Evolutionary conservation across 2,888 invertebrate species (phyloP), one percentile per base, ranked within the genome.

Genomic region (Troides aeacus): DNA sequence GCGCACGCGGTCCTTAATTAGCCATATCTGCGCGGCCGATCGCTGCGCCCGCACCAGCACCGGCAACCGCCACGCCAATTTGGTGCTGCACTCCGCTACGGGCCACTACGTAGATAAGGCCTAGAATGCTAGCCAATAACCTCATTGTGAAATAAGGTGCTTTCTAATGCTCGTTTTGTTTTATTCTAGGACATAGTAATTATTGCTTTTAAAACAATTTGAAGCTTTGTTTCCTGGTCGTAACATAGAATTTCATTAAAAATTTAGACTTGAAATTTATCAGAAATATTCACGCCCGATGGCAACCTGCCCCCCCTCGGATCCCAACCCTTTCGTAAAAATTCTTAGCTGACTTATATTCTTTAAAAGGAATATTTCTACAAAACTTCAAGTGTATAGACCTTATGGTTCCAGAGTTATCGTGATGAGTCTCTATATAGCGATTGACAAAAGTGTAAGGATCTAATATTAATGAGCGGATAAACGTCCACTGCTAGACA

Each of bases 61-160:
- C 86, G 85, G 90, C 85, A 89, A 83, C 81, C 86, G 86, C 92
- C 85, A 90, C 91, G 91, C 91, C 92, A 92, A 92, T 92, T 92
- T 92, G 89, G 91, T 81, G 88, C 88, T 86, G 86, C 86, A 80
- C 84, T 82, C 79, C 84, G 84, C 86, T 84, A 82, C 85, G 85
- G 84, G 84, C 84, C 84, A 85, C 84, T 81, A 75, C 78, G 74
- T 77, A 87, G 90, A 92, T 90, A 91, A 90, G 85, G 80, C 79
- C 85, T 84, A 87, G 87, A 89, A 88, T 83, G 86, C 87, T 84
- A 87, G 81, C 84, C 91, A 92, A 92, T 92, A 91, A 91, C 90
- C 92, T 91, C 90, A 90, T 92, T 90, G 91, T 92, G 86, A 89
- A 90, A 88, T 90, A 89, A 86, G 86, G 82, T 77, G 79, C 81